Conservation (phyloP, 2,888 invertebrate genomes). For the Nasonia oneida region DNA sequence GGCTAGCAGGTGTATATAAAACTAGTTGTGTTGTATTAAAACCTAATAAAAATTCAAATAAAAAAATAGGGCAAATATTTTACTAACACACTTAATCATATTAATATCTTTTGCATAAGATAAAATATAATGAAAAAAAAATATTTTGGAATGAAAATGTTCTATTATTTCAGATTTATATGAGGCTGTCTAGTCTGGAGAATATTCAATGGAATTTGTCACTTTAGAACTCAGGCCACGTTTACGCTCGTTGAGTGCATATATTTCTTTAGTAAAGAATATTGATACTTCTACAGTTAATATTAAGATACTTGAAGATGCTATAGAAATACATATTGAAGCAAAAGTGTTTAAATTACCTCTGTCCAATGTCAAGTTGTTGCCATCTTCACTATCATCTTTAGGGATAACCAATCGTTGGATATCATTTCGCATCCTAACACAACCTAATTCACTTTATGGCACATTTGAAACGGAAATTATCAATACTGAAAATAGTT, state of each 20-base stretch:
- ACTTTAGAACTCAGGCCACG: slow-evolving; percentile 75
- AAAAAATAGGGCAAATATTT: not conserved
- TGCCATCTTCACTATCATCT: slow-evolving; percentile 73
- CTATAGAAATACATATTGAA: slow-evolving; percentile 68
- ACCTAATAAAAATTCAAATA: not conserved
- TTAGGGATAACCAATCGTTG: slow-evolving; percentile 71
- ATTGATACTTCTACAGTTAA: slow-evolving; percentile 65
- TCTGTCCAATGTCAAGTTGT: slow-evolving; percentile 69
- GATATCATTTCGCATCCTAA: slow-evolving; percentile 75
- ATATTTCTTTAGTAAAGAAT: slow-evolving; percentile 68
- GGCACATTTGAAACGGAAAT: slow-evolving; percentile 74
- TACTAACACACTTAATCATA: not conserved
- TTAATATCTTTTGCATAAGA: too few relatives aligned
- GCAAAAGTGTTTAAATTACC: slow-evolving; percentile 66
- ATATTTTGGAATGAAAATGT: not conserved
- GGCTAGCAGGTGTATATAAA: slow-evolving; percentile 20
- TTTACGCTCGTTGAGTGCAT: slow-evolving; percentile 73
- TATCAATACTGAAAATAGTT: slow-evolving; percentile 63
- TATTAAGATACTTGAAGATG: slow-evolving; percentile 71
- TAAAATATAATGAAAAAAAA: not conserved
- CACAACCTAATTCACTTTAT: slow-evolving; percentile 69
- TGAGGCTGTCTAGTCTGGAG: not conserved
- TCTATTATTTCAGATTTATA: slow-evolving; percentile 41
- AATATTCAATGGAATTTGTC: slow-evolving; percentile 64
- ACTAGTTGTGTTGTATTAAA: not conserved